Evolutionary conservation across 2,888 invertebrate genomes (phyloP).

Genomic region (Megaustenia siamemsis): DNA sequence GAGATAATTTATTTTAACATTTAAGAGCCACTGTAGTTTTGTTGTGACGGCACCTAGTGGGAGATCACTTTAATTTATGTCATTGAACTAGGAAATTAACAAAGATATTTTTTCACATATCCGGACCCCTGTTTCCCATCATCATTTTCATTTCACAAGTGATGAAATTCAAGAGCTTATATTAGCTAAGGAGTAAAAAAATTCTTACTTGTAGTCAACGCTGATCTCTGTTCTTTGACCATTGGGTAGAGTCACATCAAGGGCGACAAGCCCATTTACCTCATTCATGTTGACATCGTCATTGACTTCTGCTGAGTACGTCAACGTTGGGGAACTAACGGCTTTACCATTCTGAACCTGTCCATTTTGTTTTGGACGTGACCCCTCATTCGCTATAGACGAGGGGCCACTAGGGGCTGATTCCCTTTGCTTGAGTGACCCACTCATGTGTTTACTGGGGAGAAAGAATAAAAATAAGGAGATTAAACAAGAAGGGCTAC

Average conservation of each 20-base stretch:
- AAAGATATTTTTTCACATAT: too few species aligned
- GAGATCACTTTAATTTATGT: too few species aligned
- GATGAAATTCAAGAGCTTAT: too few species aligned
- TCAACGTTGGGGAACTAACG: background rate
- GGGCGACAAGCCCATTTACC: constrained; percentile 30
- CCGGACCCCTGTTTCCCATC: too few species aligned
- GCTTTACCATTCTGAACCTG: constrained; percentile 10
- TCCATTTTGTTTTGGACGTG: background rate
- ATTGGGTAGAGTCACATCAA: constrained; percentile 42
- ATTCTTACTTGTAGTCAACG: constrained; percentile 47
- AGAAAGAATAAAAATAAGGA: too few species aligned
- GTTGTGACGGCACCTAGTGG: too few species aligned
- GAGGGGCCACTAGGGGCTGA: constrained; percentile 1
- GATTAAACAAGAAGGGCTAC: too few species aligned
- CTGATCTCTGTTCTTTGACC: constrained; percentile 35
- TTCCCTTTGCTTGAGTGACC: constrained; percentile 25
- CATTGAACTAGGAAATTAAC: too few species aligned
- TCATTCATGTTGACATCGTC: constrained; percentile 34
- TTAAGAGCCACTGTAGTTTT: too few species aligned
- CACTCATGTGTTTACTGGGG: constrained; percentile 42
- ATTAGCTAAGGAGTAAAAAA: too few species aligned
- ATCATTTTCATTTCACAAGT: too few species aligned
- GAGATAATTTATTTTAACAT: too few species aligned
- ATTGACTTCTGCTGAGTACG: constrained; percentile 16
- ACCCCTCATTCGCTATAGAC: background rate